Conservation (phyloP, 2,797 vertebrate genomes). For the Mico argentatus region DNA sequence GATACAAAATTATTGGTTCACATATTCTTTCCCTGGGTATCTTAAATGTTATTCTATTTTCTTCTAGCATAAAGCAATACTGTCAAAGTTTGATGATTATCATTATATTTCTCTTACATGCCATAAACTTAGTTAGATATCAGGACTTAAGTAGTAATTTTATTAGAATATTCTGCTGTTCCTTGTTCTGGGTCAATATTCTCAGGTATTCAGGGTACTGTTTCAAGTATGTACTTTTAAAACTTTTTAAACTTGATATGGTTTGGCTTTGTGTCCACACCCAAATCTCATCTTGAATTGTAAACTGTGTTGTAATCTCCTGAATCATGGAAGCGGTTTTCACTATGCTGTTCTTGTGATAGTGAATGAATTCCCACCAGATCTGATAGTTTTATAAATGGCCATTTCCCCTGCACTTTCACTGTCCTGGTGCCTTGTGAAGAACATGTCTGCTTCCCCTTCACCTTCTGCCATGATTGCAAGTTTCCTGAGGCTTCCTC, state of each 20-base stretch:
- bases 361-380: neutral
- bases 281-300: neutral
- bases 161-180: neutral
- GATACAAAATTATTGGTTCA: constrained; percentile 13
- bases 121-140: neutral
- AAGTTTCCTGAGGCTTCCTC: neutral
- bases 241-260: neutral
- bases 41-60: neutral
- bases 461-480: neutral
- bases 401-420: neutral
- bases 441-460: neutral
- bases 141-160: neutral
- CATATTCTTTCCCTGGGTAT: neutral
- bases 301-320: neutral
- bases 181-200: neutral
- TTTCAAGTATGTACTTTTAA: neutral
- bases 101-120: constrained; percentile 15
- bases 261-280: neutral
- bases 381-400: neutral
- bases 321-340: neutral
- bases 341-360: neutral
- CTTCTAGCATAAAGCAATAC: neutral
- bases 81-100: neutral
- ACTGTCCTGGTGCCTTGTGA: neutral
- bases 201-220: neutral